A percentile compares a stretch with the other conserved stretches of the same genome.
These are phyloP conservation scores for Entomobrya proxima DNA, from an alignment of 2,888 invertebrate genomes.

Conservation along the genomic window DNA sequence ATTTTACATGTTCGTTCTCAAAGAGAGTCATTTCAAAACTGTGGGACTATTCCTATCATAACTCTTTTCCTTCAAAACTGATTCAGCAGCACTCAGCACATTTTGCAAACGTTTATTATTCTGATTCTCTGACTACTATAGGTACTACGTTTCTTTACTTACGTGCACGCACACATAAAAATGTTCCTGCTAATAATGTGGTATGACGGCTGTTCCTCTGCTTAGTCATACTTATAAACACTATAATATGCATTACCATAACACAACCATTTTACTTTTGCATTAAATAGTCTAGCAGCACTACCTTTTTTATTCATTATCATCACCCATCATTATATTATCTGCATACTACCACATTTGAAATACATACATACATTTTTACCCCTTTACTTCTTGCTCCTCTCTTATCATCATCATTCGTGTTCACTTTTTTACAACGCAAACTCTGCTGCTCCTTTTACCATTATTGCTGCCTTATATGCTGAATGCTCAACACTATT, in stretches of 20 bases:
- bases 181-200: neutral
- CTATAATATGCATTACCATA: constrained; percentile 11
- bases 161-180: neutral
- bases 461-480: neutral
- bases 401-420: neutral
- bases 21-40: constrained; percentile 39
- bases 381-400: too few species aligned
- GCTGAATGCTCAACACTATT: constrained; percentile 2
- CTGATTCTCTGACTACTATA: neutral
- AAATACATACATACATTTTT: too few species aligned
- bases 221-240: constrained; percentile 33
- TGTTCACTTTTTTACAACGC: neutral
- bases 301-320: too few species aligned
- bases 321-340: too few species aligned
- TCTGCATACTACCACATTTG: too few species aligned
- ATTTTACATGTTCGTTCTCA: constrained; percentile 2
- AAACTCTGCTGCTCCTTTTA: neutral
- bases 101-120: constrained; percentile 4
- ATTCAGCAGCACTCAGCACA: neutral
- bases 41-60: neutral
- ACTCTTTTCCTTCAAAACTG: constrained; percentile 3
- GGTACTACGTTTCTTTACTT: neutral
- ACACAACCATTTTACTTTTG: neutral
- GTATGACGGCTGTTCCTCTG: neutral
- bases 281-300: too few species aligned